Percentiles rank a stretch among this genome's conserved stretches.
Evolutionary conservation across 2,888 invertebrate species (phyloP).

Genomic region (Polydesmus complanatus): DNA sequence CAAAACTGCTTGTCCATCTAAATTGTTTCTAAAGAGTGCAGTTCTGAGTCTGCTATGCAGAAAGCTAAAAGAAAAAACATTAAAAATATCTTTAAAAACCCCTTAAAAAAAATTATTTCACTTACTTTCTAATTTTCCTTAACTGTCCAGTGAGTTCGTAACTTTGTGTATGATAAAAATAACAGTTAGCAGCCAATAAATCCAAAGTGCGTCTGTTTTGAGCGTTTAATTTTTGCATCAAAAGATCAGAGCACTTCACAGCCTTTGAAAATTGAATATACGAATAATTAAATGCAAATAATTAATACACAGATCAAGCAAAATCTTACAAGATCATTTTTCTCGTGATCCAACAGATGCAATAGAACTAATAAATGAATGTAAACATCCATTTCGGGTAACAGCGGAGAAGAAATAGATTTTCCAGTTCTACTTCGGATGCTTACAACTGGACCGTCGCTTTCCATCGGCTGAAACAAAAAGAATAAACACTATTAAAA

Average conservation of each 20-base stretch:
- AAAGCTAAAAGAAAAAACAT: constrained; percentile 25
- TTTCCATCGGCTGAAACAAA: constrained; percentile 34
- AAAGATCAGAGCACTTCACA: constrained; percentile 61
- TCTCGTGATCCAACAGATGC: constrained; percentile 72
- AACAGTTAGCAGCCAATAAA: constrained; percentile 86
- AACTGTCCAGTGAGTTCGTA: constrained; percentile 79
- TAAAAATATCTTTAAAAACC: neutral
- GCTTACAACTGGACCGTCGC: constrained; percentile 35
- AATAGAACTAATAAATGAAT: constrained; percentile 76
- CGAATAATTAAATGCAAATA: neutral
- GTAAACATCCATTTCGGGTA: constrained; percentile 87
- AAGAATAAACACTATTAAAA: constrained; percentile 5
- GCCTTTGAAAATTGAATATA: constrained; percentile 65
- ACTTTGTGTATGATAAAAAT: constrained; percentile 80
- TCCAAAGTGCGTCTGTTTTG: constrained; percentile 88
- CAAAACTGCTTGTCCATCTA: constrained; percentile 91
- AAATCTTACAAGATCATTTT: constrained; percentile 40
- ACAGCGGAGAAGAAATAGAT: constrained; percentile 43
- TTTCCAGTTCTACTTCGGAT: constrained; percentile 42
- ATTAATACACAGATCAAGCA: neutral
- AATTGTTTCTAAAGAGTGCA: constrained; percentile 87
- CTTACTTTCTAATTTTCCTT: constrained; percentile 61
- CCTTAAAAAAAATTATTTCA: neutral
- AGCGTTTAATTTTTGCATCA: constrained; percentile 71
- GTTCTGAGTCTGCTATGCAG: constrained; percentile 84